These are phyloP conservation scores for Zaprionus nigranus DNA, from an alignment of 1,140 invertebrate species.

Conservation along the genomic window DNA sequence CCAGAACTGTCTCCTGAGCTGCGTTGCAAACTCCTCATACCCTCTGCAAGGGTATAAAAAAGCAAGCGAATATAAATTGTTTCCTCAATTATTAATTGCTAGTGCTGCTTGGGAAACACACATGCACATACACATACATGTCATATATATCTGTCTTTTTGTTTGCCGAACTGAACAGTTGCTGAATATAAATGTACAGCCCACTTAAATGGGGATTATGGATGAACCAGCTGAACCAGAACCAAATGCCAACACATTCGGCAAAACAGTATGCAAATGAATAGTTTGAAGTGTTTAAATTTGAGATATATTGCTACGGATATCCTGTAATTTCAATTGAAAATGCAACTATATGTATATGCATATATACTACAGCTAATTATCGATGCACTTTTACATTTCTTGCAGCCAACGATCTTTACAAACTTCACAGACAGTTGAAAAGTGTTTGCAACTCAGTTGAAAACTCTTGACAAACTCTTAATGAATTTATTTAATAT, in stretches of 20 bases:
- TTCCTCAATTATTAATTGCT: conserved; percentile 37
- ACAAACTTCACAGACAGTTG: neutral
- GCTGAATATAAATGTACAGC: neutral
- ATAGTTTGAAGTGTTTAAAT: neutral
- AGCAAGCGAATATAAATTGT: conserved; percentile 3
- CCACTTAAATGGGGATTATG: conserved; percentile 2
- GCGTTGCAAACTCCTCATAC: too few species aligned
- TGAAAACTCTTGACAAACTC: neutral
- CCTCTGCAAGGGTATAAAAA: neutral
- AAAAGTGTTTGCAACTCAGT: neutral
- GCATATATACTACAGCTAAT: too few species aligned
- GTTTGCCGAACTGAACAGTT: neutral
- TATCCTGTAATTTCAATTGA: neutral
- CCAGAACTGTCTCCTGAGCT: too few species aligned
- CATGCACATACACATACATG: neutral
- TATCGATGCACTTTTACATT: too few species aligned
- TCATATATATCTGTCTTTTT: conserved; percentile 5
- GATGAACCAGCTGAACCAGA: neutral
- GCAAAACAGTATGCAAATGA: neutral
- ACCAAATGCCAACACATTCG: neutral
- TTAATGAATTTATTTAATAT: conserved; percentile 9
- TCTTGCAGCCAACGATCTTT: too few species aligned
- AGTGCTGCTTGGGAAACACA: neutral
- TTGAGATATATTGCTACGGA: neutral
- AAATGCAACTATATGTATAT: too few species aligned